Evolutionary conservation across 2,888 invertebrate genomes (phyloP).

Genomic region (Chymomyza fuscimana): DNA sequence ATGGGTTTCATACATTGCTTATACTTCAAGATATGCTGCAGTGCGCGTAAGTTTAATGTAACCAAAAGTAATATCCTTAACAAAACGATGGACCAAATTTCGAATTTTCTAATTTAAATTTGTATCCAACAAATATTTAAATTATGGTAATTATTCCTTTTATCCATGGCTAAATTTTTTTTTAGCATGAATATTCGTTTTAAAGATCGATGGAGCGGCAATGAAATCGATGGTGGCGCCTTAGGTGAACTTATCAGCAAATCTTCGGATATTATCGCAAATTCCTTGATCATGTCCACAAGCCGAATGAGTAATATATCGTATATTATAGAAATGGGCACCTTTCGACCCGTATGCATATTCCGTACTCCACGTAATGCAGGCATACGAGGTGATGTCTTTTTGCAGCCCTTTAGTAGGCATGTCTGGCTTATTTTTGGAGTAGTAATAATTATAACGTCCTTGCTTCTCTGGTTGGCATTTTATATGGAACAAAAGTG

Average conservation of each 20-base stretch:
- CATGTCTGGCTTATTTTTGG: conserved; percentile 82
- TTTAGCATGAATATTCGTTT: too few relatives aligned
- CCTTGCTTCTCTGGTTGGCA: conserved; percentile 75
- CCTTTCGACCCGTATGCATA: conserved; percentile 80
- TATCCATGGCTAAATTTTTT: neutral
- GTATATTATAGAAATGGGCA: conserved; percentile 56
- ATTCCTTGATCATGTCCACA: conserved; percentile 52
- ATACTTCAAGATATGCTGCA: conserved; percentile 65
- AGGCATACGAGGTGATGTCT: conserved; percentile 82
- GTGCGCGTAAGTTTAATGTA: conserved; percentile 59
- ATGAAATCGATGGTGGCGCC: conserved; percentile 46
- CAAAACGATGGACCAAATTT: neutral
- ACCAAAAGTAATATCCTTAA: conserved; percentile 53
- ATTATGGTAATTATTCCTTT: too few relatives aligned
- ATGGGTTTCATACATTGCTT: conserved; percentile 62
- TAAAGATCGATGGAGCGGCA: conserved; percentile 64
- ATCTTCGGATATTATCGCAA: conserved; percentile 62
- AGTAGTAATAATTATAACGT: conserved; percentile 73
- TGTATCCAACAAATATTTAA: too few relatives aligned
- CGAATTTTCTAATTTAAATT: conserved; percentile 39
- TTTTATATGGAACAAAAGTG: conserved; percentile 66
- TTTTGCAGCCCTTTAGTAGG: conserved; percentile 81
- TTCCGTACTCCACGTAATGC: conserved; percentile 82
- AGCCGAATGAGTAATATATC: conserved; percentile 51
- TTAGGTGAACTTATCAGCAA: conserved; percentile 65